Percentiles rank a stretch among this genome's conserved stretches.
These are phyloP conservation scores for Musca vetustissima DNA, from an alignment of 1,140 invertebrate genomes.

Conservation along the genomic window DNA sequence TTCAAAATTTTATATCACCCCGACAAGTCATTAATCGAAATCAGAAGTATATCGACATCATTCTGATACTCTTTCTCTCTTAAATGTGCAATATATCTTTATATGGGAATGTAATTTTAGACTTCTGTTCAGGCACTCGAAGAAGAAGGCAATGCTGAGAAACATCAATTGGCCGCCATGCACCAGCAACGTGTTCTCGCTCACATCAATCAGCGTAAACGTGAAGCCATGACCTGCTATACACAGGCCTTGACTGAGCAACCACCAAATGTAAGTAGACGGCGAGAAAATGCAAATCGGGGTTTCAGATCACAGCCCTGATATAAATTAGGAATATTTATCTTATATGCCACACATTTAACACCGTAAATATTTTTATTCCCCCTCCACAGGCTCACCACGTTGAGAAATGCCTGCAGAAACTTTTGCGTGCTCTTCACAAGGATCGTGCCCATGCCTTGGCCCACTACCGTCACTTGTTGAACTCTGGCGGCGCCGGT, in stretches of 20 bases:
- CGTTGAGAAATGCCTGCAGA: conserved; percentile 91
- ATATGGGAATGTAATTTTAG: conserved; percentile 58
- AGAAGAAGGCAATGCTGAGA: conserved; percentile 93
- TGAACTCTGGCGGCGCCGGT: conserved; percentile 69
- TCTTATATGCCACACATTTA: no score
- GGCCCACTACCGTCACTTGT: conserved; percentile 89
- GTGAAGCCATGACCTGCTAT: conserved; percentile 92
- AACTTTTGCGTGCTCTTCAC: conserved; percentile 84
- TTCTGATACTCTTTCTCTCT: conserved; percentile 57
- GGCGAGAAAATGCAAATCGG: no score
- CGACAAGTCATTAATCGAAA: conserved; percentile 10
- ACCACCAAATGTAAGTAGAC: conserved; percentile 78
- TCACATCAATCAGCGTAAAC: conserved; percentile 93
- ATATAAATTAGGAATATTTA: no score
- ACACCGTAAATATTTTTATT: no score
- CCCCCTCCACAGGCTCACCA: conserved; percentile 69
- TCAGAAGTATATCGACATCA: conserved; percentile 31
- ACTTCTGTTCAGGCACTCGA: conserved; percentile 83
- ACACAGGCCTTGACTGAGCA: conserved; percentile 85
- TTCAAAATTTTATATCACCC: no score
- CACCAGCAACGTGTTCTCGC: conserved; percentile 95
- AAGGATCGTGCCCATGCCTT: conserved; percentile 96
- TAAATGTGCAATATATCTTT: conserved; percentile 56
- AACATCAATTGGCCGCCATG: conserved; percentile 92
- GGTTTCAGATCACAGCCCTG: no score